These are phyloP conservation scores for Calyptommatus sinebrachiatus DNA, from an alignment of 2,113 vertebrate genomes.

Conservation along the genomic window DNA sequence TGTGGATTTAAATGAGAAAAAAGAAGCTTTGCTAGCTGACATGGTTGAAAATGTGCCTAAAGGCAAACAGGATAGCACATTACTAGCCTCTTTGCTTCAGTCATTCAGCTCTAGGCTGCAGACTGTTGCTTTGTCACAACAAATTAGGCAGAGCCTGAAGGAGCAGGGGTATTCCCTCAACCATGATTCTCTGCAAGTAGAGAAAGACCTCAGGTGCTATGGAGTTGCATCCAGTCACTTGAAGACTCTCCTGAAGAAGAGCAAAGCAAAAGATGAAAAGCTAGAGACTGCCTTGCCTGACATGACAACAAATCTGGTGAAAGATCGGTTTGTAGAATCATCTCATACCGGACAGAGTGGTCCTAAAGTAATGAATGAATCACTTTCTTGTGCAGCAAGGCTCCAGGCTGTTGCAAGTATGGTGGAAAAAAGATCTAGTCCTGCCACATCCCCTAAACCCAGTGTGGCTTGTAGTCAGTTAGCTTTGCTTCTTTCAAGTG, in stretches of 20 bases:
- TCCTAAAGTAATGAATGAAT: constrained; percentile 76
- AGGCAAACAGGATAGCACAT: constrained; percentile 92
- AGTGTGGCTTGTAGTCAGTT: constrained; percentile 96
- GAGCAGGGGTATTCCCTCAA: constrained; percentile 77
- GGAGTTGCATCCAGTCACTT: constrained; percentile 90
- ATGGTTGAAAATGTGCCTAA: constrained; percentile 84
- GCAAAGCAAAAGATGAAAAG: constrained; percentile 85
- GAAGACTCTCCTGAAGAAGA: constrained; percentile 92
- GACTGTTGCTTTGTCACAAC: constrained; percentile 92
- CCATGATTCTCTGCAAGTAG: constrained; percentile 77
- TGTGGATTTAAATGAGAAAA: constrained; percentile 84
- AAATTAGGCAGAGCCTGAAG: constrained; percentile 82
- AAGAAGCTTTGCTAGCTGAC: constrained; percentile 82
- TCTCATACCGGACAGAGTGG: constrained; percentile 76
- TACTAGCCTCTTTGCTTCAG: constrained; percentile 95
- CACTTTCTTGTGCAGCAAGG: constrained; percentile 88
- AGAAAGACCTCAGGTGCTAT: constrained; percentile 86
- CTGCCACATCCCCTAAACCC: constrained; percentile 91
- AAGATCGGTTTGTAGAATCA: constrained; percentile 84
- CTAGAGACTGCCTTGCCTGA: constrained; percentile 79
- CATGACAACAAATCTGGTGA: constrained; percentile 71
- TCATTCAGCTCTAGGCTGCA: constrained; percentile 97
- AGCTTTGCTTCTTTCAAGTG: constrained; percentile 93
- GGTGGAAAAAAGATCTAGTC: constrained; percentile 91
- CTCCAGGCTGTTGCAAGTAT: constrained; percentile 94